Evolutionary conservation across 2,113 vertebrate species (phyloP).

Genomic region (Halcyon malimbica): DNA sequence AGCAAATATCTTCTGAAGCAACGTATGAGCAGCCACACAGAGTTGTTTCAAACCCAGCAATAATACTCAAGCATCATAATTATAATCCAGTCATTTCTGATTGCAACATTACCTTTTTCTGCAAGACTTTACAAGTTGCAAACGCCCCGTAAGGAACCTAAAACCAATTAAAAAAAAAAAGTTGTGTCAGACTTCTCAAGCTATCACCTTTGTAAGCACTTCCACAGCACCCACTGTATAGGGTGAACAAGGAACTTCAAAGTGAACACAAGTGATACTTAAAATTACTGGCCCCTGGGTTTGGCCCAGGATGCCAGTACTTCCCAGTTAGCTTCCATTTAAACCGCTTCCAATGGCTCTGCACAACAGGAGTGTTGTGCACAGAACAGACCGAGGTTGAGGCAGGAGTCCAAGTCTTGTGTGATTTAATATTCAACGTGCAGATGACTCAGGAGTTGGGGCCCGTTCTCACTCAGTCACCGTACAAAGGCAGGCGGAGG

Average conservation of each 20-base stretch:
- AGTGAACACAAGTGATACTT: not conserved
- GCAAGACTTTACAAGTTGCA: constrained; percentile 91
- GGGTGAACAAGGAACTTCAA: not conserved
- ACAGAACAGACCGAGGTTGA: not conserved
- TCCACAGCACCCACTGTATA: not conserved
- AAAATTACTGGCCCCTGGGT: not conserved
- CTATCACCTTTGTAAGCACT: not conserved
- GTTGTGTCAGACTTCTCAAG: not conserved
- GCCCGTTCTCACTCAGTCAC: not conserved
- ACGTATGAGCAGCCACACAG: not conserved
- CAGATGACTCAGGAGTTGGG: not conserved
- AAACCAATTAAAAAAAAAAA: not conserved
- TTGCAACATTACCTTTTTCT: constrained; percentile 88
- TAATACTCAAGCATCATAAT: not conserved
- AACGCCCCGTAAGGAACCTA: constrained; percentile 89
- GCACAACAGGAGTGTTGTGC: fast-evolving
- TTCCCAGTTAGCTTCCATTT: not conserved
- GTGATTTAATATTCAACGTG: not conserved
- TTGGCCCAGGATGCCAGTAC: not conserved
- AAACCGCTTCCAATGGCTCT: not conserved
- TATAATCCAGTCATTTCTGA: not conserved
- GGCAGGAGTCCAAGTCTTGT: not conserved
- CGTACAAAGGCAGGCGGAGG: not conserved
- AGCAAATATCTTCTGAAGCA: not conserved
- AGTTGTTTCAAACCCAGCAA: not conserved